phyloP scores from a whole-genome alignment of 2,888 invertebrate genomes.

The Ligdia adustata region DNA sequence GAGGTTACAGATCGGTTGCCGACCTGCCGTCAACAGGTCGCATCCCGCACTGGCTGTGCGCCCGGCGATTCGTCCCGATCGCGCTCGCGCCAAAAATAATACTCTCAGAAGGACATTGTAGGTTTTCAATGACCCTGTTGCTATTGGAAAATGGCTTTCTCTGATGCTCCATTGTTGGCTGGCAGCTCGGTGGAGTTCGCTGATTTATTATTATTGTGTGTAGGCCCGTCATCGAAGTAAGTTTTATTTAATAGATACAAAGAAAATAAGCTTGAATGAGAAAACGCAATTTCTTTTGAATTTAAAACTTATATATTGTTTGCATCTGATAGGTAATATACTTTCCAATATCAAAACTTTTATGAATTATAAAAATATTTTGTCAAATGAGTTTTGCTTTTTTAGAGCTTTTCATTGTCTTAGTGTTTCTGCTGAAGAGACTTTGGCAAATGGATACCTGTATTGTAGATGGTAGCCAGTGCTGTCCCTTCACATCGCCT shows the following conservation, averaged over 20 bases:
- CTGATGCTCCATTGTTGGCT: constrained; percentile 60
- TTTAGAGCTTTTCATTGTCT: too few species aligned
- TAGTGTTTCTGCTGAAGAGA: too few species aligned
- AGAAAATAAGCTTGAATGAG: background rate
- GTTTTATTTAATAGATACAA: constrained; percentile 1
- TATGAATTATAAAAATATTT: too few species aligned
- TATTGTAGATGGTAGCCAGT: too few species aligned
- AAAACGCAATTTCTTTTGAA: background rate
- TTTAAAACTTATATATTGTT: too few species aligned
- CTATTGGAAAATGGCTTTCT: constrained; percentile 76
- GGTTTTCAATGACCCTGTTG: constrained; percentile 71
- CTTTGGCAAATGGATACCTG: too few species aligned
- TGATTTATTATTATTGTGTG: constrained; percentile 52
- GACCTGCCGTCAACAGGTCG: constrained; percentile 81
- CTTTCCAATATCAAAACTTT: too few species aligned
- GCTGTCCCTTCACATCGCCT: too few species aligned
- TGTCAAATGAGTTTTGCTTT: too few species aligned
- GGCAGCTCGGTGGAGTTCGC: constrained; percentile 45
- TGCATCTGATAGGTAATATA: too few species aligned
- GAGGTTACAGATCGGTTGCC: constrained; percentile 52
- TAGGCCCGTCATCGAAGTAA: constrained; percentile 8
- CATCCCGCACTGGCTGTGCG: constrained; percentile 68
- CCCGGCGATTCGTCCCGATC: constrained; percentile 59
- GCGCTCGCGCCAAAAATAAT: constrained; percentile 82
- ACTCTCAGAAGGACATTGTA: constrained; percentile 70